A percentile compares a stretch with the other conserved stretches of the same genome.
Evolutionary conservation across 2,888 invertebrate species (phyloP).

Genomic region (Pseudococcus jackbeardsleyi): DNA sequence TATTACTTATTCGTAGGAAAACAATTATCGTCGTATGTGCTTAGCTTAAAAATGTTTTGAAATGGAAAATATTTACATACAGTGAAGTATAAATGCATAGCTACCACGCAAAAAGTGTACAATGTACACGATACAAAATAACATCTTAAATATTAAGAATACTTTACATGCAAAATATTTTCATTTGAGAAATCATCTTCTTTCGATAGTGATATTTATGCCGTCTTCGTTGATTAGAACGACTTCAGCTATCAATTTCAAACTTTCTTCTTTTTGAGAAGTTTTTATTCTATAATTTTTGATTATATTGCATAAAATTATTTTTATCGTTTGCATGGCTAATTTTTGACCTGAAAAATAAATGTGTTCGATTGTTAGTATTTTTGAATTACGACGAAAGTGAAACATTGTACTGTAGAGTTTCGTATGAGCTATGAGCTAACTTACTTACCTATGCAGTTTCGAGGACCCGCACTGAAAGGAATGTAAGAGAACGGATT

Average conservation of each 20-base stretch:
- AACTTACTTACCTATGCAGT: conserved; percentile 71
- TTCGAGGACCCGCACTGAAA: conserved; percentile 72
- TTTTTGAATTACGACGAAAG: not conserved
- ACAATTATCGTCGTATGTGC: no score
- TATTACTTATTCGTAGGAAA: no score
- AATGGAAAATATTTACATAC: not conserved
- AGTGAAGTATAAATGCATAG: not conserved
- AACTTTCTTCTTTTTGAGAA: conserved; percentile 70
- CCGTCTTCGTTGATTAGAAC: conserved; percentile 69
- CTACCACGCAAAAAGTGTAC: not conserved
- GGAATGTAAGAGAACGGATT: conserved; percentile 71
- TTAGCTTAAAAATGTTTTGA: no score
- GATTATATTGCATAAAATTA: conserved; percentile 70
- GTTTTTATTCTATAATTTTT: conserved; percentile 71
- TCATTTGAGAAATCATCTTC: not conserved
- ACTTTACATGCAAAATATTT: not conserved
- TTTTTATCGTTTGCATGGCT: conserved; percentile 70
- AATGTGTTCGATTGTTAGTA: not conserved
- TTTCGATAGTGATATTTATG: conserved; percentile 64
- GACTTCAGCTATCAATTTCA: conserved; percentile 71
- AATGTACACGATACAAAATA: not conserved
- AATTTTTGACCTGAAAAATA: conserved; percentile 69
- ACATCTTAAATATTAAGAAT: conserved; percentile 36
- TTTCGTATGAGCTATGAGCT: not conserved
- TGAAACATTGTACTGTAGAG: not conserved